These are phyloP conservation scores for Tragelaphus oryx DNA, from an alignment of 2,797 vertebrate genomes.

Conservation along the genomic window DNA sequence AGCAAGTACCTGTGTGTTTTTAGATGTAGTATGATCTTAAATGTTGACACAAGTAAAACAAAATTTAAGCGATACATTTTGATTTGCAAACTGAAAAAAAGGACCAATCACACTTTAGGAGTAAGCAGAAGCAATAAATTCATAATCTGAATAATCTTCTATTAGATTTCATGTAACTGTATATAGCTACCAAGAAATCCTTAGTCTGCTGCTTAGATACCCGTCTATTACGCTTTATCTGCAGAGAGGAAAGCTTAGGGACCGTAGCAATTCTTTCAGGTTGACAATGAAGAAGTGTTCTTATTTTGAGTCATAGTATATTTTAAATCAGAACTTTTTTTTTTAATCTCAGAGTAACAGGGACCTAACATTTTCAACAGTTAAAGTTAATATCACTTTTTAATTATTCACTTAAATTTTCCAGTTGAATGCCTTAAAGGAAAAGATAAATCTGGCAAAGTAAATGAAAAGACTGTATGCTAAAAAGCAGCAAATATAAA, in stretches of 20 bases:
- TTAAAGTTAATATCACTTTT: background rate
- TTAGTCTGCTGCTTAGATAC: background rate
- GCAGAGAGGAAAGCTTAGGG: background rate
- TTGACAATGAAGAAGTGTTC: conserved; percentile 13
- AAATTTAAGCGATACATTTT: background rate
- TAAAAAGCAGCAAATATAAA: conserved; percentile 30
- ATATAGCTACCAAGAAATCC: background rate
- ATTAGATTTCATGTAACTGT: conserved; percentile 16
- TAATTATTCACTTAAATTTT: background rate
- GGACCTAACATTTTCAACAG: background rate
- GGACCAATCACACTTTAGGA: background rate
- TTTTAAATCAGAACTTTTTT: background rate
- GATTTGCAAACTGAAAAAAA: conserved; percentile 24
- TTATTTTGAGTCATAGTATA: background rate
- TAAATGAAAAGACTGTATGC: background rate
- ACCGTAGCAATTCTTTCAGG: background rate
- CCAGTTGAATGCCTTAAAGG: background rate
- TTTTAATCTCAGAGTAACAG: background rate
- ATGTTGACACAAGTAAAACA: background rate
- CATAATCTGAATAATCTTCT: background rate
- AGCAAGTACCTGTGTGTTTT: background rate
- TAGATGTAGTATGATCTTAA: background rate
- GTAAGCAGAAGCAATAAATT: background rate
- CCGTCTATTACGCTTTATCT: background rate
- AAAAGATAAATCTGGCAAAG: background rate